A percentile compares a stretch with the other conserved stretches of the same genome.
These are phyloP conservation scores for Apamea sordens DNA, from an alignment of 2,888 invertebrate species.

Conservation along the genomic window DNA sequence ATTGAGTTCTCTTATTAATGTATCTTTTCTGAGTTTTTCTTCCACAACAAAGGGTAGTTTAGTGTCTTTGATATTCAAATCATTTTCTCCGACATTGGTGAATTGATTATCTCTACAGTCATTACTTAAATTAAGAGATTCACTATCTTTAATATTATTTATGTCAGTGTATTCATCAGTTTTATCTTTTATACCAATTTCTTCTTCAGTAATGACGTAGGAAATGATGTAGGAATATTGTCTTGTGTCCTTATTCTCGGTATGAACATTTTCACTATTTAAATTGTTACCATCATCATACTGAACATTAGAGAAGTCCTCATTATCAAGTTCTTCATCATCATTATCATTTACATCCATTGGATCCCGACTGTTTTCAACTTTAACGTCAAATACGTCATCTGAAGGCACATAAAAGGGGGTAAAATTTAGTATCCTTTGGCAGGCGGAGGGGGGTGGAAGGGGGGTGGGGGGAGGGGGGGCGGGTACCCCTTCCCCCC, in stretches of 20 bases:
- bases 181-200: conserved; percentile 6
- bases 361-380: conserved; percentile 8
- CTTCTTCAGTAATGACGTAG: not conserved
- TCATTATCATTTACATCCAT: conserved; percentile 2
- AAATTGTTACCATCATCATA: not conserved
- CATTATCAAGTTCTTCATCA: not conserved
- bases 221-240: conserved; percentile 31
- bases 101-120: not conserved
- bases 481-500: too few relatives aligned
- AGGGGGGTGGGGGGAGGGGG: too few relatives aligned
- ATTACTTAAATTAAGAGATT: not conserved
- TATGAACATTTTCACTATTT: not conserved
- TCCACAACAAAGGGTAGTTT: not conserved
- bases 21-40: not conserved
- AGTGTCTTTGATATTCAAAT: not conserved
- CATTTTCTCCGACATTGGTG: not conserved
- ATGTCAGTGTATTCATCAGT: not conserved
- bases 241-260: not conserved
- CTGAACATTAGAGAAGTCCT: not conserved
- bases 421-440: too few relatives aligned
- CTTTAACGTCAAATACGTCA: not conserved
- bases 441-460: too few relatives aligned
- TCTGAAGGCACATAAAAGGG: conserved; percentile 23
- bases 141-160: not conserved
- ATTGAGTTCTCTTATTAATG: not conserved